Base-by-base conservation (phyloP, 2,113 vertebrate species). In the Phrynocephalus versicolor region DNA sequence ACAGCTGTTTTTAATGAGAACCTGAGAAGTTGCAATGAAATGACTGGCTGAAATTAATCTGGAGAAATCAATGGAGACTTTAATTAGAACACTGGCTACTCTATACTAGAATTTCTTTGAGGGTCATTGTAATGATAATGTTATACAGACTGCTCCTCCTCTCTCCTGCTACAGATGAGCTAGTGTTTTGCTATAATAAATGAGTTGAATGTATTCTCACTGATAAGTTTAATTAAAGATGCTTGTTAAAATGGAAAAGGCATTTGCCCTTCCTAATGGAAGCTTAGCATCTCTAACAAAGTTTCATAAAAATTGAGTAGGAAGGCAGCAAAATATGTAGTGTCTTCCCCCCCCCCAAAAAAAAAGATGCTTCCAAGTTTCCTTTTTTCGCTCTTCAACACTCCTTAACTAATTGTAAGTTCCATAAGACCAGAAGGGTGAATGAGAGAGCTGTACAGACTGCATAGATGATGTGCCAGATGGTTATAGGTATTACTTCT, bases 1-100 rank as follows among this genome's bases (percentile, higher is more conserved):
- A 23, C 81, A 83, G 14, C 89, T 89, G 76, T 85, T 92, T 92
- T 71, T 94, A 95, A 95, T 95, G 93, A 93, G 92, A 90, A 89
- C 84, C 82, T 92, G 89, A 89, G 85, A 93, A 93, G 87, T 92
- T 83, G 81, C 62, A 69, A 84, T 89, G 91, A 92, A 95, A 91
- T 93, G 92, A 89, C 86, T 91, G 92, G 60, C 25, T 89, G 81
- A 95, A 96, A 96, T 96, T 94, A 96, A 94, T 94, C 92, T 81
- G 79, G 83, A 88, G 95, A 96, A 96, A 96, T 97, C 95, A 94
- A 95, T 96, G 93, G 80, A 71, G 87, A 88, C 91, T 94, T 96
- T 96, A 96, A 97, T 96, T 95, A 94, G 90, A 87, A 79, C 92
- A 88, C 81, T 77, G 86, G 88, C 92, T 84, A 37, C 84, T 76